phyloP scores from a whole-genome alignment of 2,888 invertebrate species.

The Drymonia ruficornis region DNA sequence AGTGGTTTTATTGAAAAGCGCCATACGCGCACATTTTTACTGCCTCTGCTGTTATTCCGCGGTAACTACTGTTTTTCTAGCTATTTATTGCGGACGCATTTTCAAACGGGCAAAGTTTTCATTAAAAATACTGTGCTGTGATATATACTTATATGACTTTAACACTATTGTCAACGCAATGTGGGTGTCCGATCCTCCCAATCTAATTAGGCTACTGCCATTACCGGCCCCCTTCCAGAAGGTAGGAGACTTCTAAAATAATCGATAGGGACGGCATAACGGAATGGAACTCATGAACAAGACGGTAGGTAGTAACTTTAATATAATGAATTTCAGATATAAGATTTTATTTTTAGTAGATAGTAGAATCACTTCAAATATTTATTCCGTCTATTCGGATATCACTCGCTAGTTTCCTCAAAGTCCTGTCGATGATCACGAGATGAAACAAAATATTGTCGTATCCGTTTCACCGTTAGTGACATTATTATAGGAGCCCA shows the following conservation, averaged over 20 bases:
- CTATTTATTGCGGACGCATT: constrained; percentile 47
- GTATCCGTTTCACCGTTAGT: constrained; percentile 6
- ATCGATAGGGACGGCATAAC: too few species aligned
- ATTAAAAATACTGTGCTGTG: constrained; percentile 11
- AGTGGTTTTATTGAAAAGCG: constrained; percentile 74
- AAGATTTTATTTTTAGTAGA: too few species aligned
- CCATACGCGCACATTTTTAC: constrained; percentile 51
- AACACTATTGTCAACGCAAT: too few species aligned
- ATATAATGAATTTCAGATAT: too few species aligned
- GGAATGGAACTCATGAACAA: too few species aligned
- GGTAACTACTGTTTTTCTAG: constrained; percentile 52
- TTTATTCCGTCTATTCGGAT: neutral
- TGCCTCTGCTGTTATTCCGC: constrained; percentile 53
- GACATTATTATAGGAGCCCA: constrained; percentile 40
- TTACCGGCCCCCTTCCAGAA: too few species aligned
- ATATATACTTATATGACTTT: too few species aligned
- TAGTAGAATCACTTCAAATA: too few species aligned
- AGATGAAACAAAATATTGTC: neutral
- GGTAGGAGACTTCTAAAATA: too few species aligned
- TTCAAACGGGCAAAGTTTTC: constrained; percentile 22
- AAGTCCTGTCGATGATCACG: neutral
- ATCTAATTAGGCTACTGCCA: too few species aligned
- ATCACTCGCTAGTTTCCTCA: neutral
- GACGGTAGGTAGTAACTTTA: too few species aligned
- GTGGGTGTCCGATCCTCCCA: too few species aligned